Evolutionary conservation across 2,797 vertebrate genomes (phyloP).

Genomic region (Stomatorhinus walkeri): DNA sequence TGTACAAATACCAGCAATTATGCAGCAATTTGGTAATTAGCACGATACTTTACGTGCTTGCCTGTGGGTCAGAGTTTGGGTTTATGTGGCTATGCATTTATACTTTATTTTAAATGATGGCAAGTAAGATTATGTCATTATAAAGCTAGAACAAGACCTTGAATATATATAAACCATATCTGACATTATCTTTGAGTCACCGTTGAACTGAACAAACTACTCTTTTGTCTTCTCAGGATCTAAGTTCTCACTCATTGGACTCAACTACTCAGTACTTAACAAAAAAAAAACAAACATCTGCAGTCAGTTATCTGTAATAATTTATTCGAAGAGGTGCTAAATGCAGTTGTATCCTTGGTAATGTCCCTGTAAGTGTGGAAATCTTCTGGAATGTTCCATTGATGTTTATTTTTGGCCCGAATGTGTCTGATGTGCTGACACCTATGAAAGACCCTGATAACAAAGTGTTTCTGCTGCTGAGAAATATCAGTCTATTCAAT

Average conservation of each 20-base stretch:
- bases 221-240: not conserved
- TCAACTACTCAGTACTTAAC: not conserved
- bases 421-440: not conserved
- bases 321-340: not conserved
- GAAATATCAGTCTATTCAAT: not conserved
- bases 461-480: not conserved
- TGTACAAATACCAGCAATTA: slow-evolving; percentile 11
- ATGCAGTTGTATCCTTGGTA: not conserved
- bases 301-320: not conserved
- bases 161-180: not conserved
- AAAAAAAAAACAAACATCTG: not conserved
- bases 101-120: not conserved
- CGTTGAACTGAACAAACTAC: not conserved
- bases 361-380: not conserved
- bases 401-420: slow-evolving; percentile 13
- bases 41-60: not conserved
- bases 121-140: not conserved
- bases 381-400: not conserved
- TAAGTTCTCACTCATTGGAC: not conserved
- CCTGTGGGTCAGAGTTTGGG: not conserved
- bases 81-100: not conserved
- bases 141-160: not conserved
- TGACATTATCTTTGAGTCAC: not conserved
- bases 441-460: not conserved
- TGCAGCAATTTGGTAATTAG: not conserved